Evolutionary conservation across 2,113 vertebrate genomes (phyloP).

Genomic region (Paracanthobrama guichenoti): DNA sequence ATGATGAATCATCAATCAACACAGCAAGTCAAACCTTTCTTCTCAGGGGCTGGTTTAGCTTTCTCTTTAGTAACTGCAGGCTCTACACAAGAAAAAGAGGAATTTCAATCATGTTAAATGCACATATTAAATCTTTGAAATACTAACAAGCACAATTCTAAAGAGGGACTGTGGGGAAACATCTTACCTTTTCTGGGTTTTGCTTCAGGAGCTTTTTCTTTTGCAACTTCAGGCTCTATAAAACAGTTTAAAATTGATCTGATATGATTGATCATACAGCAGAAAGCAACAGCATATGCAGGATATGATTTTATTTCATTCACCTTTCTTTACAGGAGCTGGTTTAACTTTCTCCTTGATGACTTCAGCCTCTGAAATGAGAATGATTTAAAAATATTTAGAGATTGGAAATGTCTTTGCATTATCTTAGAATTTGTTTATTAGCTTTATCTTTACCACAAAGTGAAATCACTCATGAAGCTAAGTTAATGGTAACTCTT

Average conservation of each 20-base stretch:
- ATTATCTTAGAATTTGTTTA: neutral
- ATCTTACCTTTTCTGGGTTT: neutral
- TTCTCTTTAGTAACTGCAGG: conserved; percentile 62
- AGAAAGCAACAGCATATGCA: neutral
- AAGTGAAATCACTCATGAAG: neutral
- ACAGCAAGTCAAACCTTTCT: neutral
- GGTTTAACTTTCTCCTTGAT: conserved; percentile 11
- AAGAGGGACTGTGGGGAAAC: neutral
- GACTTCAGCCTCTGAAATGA: conserved; percentile 7
- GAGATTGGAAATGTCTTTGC: neutral
- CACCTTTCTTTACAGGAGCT: conserved; percentile 22
- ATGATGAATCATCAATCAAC: neutral
- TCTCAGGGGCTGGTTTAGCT: conserved; percentile 51
- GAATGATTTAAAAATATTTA: neutral
- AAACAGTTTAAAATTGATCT: neutral
- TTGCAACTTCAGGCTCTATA: neutral
- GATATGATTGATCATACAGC: neutral
- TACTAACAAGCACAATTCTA: neutral
- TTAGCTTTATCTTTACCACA: neutral
- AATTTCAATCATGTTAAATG: neutral
- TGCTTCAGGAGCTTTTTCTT: conserved; percentile 4
- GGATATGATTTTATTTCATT: neutral
- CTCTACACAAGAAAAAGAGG: conserved; percentile 30
- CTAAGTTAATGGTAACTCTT: neutral
- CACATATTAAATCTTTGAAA: neutral